Base-by-base conservation (phyloP, 1,140 invertebrate genomes). In the Chrysoperla carnea region DNA sequence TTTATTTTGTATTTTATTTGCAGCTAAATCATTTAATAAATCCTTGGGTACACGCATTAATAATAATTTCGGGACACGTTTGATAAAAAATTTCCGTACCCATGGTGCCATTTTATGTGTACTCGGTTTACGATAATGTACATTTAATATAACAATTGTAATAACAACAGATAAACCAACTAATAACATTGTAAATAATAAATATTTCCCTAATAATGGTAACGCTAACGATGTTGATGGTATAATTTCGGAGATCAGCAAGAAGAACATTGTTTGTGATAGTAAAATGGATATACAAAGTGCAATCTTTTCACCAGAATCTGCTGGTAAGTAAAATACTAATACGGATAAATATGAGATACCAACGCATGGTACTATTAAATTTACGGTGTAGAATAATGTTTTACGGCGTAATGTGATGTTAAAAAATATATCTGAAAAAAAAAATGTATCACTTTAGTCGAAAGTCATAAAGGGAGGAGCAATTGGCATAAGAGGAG, bases 221-320 rank as follows among this genome's bases (percentile, higher is more conserved):
- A 99, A 68, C 0, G 94, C 93, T 36, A 99, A 65, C 4, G 93
- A 98, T 1, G 95, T 99, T 0, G 95, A 95, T 1, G 96, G 96
- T 63, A 99, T 98, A 51, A 99, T 95, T 69, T 94, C 89, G 0
- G 86, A 94, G 52, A 99, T 88, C 6, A 99, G 77, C 46, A 99
- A 67, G 68, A 99, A 98, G 67, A 99, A 99, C 78, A 99, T 97
- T 9, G 93, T 98, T 59, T 99, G 85, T 1, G 96, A 99, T 12
- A 99, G 76, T 1, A 99, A 73, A 53, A 99, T 99, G 50, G 92
- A 96, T 52, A 99, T 99, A 61, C 92, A 96, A 2, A 99, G 73
- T 1, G 92, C 92, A 46, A 99, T 90, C 61, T 99, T 98, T 59
- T 99, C 95, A 5, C 95, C 93, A 5, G 91, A 95, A 62, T 99